Base-by-base conservation (phyloP, 1,140 invertebrate genomes). In the Euglossa dilemma region DNA sequence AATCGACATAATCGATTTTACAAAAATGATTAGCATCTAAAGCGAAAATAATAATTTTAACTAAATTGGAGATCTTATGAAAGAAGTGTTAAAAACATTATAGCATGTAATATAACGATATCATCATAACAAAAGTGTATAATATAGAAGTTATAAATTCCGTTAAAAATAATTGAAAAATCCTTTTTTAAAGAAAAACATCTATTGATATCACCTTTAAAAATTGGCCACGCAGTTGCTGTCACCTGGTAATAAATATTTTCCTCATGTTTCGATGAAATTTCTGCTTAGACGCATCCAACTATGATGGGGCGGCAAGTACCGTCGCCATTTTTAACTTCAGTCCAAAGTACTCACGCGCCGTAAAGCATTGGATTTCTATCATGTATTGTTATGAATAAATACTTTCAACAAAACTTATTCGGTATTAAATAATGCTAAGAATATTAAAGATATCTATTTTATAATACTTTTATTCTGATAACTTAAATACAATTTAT, bases 311-410 rank as follows among this genome's bases (percentile, higher is more conserved):
- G 25, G 69, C 63, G 66, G 56, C 82, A 78, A 47, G 20, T 81
- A 57, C 66, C 63, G 87, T 63, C 90, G 90, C 90, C 90, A 91
- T 91, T 85, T 91, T 91, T 85, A 72, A 82, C 85, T 76, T 75
- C 64, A 69, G 61, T 28, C 56, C 56, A 57, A 79, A 83, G 43
- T 76, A 85, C 64, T 64, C 70, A 25, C 56, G 75, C 63, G 47
- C 63, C 28, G 36, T 67, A 80, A 57, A 61, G 25, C 45, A 57
- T 52, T 59, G 52, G n/a, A 77, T 67, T n/a, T 43, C 11, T 36
- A 59, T 59, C 43, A 36, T 6, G 25, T 36, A 56, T 66, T 47
- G 3, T n/a, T 57, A 25, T 56, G 12, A 73, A 63, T 61, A 20
- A 59, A 79, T 28, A 52, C 61, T 73, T 76, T 47, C 18, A 6